Percentiles rank a stretch among this genome's conserved stretches.
Evolutionary conservation across 1,140 invertebrate genomes (phyloP).

Genomic region (Pseudomyrmex cubaensis): DNA sequence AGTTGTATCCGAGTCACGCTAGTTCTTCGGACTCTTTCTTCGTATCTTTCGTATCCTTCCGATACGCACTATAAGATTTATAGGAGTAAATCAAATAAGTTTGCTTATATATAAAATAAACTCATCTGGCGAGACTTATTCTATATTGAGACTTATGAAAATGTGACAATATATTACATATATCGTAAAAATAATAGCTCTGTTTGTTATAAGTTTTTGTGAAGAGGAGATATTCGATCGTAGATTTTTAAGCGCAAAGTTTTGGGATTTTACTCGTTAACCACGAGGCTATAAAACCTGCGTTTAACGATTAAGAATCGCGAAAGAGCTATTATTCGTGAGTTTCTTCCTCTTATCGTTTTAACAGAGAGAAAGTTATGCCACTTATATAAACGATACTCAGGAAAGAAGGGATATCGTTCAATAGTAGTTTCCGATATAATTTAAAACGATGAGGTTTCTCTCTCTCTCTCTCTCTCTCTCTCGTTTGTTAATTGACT

Average conservation of each 20-base stretch:
- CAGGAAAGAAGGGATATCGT: slow-evolving; percentile 2
- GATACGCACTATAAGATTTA: too few relatives aligned
- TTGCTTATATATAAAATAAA: too few relatives aligned
- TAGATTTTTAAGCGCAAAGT: slow-evolving; percentile 6
- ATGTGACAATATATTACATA: background rate
- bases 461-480: too few relatives aligned
- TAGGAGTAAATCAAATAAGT: too few relatives aligned
- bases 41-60: too few relatives aligned
- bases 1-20: slow-evolving; percentile 7
- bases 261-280: slow-evolving; percentile 21
- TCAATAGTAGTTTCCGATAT: slow-evolving; percentile 7
- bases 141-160: too few relatives aligned
- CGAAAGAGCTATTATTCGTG: background rate
- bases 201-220: slow-evolving; percentile 8
- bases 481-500: slow-evolving; percentile 39
- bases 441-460: slow-evolving; percentile 23
- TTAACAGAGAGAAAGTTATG: slow-evolving; percentile 14
- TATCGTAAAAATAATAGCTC: slow-evolving; percentile 5
- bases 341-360: background rate
- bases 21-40: too few relatives aligned
- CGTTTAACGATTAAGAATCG: background rate
- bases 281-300: background rate
- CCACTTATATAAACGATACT: slow-evolving; percentile 43
- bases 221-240: background rate
- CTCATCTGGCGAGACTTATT: too few relatives aligned